Percentiles rank a stretch among this genome's conserved stretches.
Conservation (phyloP, 2,113 vertebrate genomes). For the Neomonachus schauinslandi region DNA sequence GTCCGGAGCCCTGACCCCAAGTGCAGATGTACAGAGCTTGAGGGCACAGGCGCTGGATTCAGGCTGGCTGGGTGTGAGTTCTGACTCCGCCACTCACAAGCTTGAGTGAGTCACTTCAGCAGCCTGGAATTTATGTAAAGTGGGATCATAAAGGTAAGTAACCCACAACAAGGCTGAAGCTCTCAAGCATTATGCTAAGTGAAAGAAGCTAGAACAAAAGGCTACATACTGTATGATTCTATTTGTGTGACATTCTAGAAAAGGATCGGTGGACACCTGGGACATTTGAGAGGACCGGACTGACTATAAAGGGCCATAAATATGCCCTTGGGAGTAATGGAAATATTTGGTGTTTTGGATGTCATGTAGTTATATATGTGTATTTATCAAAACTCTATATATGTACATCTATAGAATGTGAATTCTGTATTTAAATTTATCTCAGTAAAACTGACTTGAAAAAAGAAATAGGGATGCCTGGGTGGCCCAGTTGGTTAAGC, state of each 20-base stretch:
- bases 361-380: background rate
- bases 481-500: background rate
- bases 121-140: background rate
- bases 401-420: background rate
- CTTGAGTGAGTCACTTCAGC: background rate
- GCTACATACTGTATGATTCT: background rate
- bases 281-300: no score
- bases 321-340: background rate
- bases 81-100: background rate
- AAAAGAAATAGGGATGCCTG: background rate
- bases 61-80: background rate
- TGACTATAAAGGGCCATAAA: background rate
- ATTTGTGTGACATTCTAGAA: background rate
- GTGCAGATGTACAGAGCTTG: no score
- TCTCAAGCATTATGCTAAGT: background rate
- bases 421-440: background rate
- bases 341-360: background rate
- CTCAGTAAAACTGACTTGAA: background rate
- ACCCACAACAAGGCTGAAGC: background rate
- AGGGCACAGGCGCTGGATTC: background rate
- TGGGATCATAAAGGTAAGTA: background rate
- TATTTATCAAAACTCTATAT: background rate
- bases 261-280: background rate
- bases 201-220: conserved; percentile 30
- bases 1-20: no score